A percentile compares a stretch with the other conserved stretches of the same genome.
phyloP scores from a whole-genome alignment of 2,113 vertebrate species.

The Phaetusa simplex region DNA sequence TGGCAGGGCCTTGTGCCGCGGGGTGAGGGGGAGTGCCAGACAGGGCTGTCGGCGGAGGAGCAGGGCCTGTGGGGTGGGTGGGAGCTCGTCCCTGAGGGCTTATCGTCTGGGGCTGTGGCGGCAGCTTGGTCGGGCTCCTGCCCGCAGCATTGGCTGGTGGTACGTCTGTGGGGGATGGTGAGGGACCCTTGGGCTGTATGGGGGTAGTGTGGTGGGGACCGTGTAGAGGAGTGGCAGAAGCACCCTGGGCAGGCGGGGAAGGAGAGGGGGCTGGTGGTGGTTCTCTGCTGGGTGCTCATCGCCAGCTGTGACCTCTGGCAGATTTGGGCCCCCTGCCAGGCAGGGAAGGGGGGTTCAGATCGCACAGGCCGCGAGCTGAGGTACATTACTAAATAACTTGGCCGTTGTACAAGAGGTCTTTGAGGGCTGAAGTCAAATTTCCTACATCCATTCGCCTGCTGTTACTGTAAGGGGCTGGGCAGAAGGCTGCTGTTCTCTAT shows the following conservation, averaged over 20 bases:
- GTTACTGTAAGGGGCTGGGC: background rate
- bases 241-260: too few relatives aligned
- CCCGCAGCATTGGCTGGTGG: accelerated
- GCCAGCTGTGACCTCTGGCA: background rate
- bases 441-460: accelerated
- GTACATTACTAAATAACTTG: accelerated
- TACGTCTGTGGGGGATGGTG: accelerated
- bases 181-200: too few relatives aligned
- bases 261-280: background rate
- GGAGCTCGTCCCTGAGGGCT: too few relatives aligned
- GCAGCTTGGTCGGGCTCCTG: too few relatives aligned
- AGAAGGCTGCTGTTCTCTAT: accelerated
- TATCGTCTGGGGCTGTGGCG: accelerated
- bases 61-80: accelerated
- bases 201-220: accelerated
- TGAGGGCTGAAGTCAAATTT: background rate
- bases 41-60: too few relatives aligned
- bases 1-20: accelerated
- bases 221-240: background rate
- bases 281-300: accelerated
- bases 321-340: background rate
- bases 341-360: accelerated
- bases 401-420: accelerated
- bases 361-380: accelerated
- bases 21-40: too few relatives aligned